Conservation (phyloP, 2,797 vertebrate genomes). For the Cottoperca gobio region DNA sequence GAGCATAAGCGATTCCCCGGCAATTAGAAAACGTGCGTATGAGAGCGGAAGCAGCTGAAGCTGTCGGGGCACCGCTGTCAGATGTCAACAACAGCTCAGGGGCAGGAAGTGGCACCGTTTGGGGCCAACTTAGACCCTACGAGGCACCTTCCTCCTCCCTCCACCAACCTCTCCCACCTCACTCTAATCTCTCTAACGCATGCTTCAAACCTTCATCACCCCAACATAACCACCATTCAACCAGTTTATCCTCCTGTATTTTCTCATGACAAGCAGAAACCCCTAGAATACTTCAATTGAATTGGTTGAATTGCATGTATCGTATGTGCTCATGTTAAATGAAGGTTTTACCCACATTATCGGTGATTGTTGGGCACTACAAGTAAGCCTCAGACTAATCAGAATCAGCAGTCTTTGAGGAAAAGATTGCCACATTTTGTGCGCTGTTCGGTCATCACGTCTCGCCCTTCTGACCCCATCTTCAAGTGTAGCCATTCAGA, state of each 20-base stretch:
- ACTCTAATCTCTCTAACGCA: slow-evolving; percentile 12
- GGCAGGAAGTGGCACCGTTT: slow-evolving; percentile 82
- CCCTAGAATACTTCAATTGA: neutral
- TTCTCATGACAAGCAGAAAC: neutral
- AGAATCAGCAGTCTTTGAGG: neutral
- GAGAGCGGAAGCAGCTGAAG: slow-evolving; percentile 70
- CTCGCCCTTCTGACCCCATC: neutral
- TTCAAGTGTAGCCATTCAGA: neutral
- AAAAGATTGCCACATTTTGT: neutral
- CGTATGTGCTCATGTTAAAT: neutral
- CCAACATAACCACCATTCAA: neutral
- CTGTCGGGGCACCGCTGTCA: slow-evolving; percentile 72
- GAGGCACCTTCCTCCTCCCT: slow-evolving; percentile 28
- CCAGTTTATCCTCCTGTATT: neutral
- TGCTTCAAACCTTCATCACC: neutral
- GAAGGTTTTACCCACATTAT: neutral
- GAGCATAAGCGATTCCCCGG: slow-evolving; percentile 59
- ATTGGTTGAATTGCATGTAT: neutral
- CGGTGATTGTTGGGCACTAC: neutral
- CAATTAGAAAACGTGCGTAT: slow-evolving; percentile 66
- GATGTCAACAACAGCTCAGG: slow-evolving; percentile 83
- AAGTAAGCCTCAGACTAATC: neutral
- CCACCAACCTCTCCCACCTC: slow-evolving; percentile 10
- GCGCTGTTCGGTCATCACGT: neutral
- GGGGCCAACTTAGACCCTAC: slow-evolving; percentile 67